Base-by-base conservation (phyloP, 2,888 invertebrate species). In the Ormyrus thymus region DNA sequence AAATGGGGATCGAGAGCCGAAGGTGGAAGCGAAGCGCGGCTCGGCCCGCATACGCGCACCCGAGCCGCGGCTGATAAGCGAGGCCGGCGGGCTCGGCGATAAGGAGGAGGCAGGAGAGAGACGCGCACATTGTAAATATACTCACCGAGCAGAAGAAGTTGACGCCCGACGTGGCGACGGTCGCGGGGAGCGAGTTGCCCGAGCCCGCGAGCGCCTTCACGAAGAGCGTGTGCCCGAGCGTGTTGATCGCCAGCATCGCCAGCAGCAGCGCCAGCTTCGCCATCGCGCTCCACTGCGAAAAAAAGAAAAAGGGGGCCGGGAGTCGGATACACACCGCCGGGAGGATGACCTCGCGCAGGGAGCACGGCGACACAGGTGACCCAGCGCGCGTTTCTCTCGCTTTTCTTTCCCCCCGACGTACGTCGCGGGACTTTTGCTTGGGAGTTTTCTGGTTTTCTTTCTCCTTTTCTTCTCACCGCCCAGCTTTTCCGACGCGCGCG, bases 131-230 rank as follows among this genome's bases (percentile, higher is more conserved):
- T 0, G 51, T 1, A 5, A 13, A 0, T 13, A 45, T 9, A 91
- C 92, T 92, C 90, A 94, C 94, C 84, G 94, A 94, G 80, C 92
- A 87, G 68, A 93, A 88, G 86, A 93, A 94, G 88, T 93, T 94
- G 29, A 93, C 92, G 0, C 93, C 92, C 46, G 94, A 92, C 73
- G 93, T 93, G 81, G 92, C 91, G 59, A 94, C 92, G 9, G 94
- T 94, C 0, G 93, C 93, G 6, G 92, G 91, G 13, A 94, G 91
- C 0, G 94, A 93, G 81, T 93, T 93, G 58, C 90, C 87, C 1
- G 92, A 91, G 0, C 91, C 91, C 82, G 94, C 93, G 3, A 94
- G 88, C 0, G 94, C 93, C 82, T 93, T 92, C 64, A 93, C 91
- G 86, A 93, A 94, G 84, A 93, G 91, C 10, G 93, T 91, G 89